Evolutionary conservation across 2,113 vertebrate genomes (phyloP).

Genomic region (Cryptotis parvus): DNA sequence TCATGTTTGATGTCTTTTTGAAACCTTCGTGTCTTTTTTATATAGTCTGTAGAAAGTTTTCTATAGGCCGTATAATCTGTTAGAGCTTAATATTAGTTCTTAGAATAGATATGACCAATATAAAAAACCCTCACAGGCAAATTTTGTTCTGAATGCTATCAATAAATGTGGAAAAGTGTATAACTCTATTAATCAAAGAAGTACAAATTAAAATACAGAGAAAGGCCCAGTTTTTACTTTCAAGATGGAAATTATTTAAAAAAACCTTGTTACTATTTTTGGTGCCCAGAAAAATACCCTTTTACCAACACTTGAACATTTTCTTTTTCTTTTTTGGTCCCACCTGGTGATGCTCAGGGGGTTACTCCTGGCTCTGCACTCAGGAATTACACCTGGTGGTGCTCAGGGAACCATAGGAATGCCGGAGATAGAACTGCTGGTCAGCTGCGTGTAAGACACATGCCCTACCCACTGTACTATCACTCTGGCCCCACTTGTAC

Average conservation of each 20-base stretch:
- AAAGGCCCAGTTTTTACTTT: conserved; percentile 58
- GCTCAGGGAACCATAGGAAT: too few species aligned
- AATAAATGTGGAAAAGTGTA: neutral
- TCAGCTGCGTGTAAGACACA: too few species aligned
- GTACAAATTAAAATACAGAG: conserved; percentile 2
- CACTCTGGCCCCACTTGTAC: too few species aligned
- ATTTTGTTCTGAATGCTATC: neutral
- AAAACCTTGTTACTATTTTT: conserved; percentile 57
- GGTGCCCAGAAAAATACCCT: conserved; percentile 45
- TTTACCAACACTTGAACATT: neutral
- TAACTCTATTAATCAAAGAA: conserved; percentile 48
- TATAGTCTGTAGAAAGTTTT: neutral
- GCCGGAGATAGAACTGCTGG: too few species aligned
- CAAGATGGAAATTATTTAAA: conserved; percentile 28
- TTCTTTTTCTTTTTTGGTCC: too few species aligned
- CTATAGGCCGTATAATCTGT: neutral
- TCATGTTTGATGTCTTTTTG: neutral
- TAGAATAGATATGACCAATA: conserved; percentile 48
- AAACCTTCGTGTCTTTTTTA: neutral
- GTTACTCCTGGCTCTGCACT: too few species aligned
- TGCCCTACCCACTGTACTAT: too few species aligned
- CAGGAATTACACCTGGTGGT: too few species aligned
- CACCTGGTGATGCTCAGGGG: too few species aligned
- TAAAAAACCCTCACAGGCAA: neutral
- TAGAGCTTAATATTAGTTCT: conserved; percentile 21